Conservation (phyloP, 2,797 vertebrate genomes). For the Gymnoscopelus braueri region DNA sequence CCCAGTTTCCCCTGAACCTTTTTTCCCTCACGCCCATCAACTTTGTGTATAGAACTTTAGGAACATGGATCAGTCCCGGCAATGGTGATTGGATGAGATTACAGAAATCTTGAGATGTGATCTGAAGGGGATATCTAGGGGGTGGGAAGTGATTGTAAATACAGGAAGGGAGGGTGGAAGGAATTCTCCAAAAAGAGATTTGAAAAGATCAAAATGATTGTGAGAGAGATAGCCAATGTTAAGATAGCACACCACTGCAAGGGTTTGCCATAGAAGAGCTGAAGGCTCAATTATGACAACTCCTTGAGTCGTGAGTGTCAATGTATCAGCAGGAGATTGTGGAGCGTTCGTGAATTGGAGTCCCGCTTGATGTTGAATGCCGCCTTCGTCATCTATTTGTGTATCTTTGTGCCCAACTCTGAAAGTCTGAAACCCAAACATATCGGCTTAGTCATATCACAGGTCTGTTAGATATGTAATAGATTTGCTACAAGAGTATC, state of each 20-base stretch:
- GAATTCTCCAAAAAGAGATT: slow-evolving; percentile 54
- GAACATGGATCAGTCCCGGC: slow-evolving; percentile 46
- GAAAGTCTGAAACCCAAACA: slow-evolving; percentile 48
- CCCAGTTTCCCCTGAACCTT: slow-evolving; percentile 48
- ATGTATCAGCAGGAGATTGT: slow-evolving; percentile 35
- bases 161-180: slow-evolving; percentile 58
- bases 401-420: slow-evolving; percentile 59
- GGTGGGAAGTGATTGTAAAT: slow-evolving; percentile 73
- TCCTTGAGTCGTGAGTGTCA: slow-evolving; percentile 34
- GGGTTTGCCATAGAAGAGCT: slow-evolving; percentile 12
- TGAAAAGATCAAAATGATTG: slow-evolving; percentile 64
- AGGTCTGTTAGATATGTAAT: slow-evolving; percentile 12
- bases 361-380: slow-evolving; percentile 60
- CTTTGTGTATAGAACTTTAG: slow-evolving; percentile 55
- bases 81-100: slow-evolving; percentile 69
- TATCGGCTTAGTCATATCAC: slow-evolving; percentile 42
- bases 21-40: slow-evolving; percentile 48
- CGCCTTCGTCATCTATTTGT: slow-evolving; percentile 55
- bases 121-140: slow-evolving; percentile 44
- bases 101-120: slow-evolving; percentile 42
- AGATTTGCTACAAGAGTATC: background rate
- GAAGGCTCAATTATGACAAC: slow-evolving; percentile 26
- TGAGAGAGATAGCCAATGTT: slow-evolving; percentile 37
- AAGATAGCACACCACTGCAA: slow-evolving; percentile 19
- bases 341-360: slow-evolving; percentile 50